A percentile compares a stretch with the other conserved stretches of the same genome.
Conservation (phyloP, 1,140 invertebrate species). For the Aethina tumida region DNA sequence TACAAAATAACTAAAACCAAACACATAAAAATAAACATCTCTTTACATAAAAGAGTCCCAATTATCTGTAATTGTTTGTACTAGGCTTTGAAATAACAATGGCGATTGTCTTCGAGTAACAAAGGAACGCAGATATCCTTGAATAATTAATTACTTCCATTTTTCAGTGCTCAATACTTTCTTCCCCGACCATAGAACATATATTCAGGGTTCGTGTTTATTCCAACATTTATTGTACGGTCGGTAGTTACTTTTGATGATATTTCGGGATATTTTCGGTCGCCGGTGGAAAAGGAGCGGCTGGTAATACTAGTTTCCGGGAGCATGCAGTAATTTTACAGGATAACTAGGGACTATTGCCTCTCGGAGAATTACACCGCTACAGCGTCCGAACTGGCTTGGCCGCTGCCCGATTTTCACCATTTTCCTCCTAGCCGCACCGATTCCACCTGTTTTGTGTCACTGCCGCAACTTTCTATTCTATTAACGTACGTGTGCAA, state of each 20-base stretch:
- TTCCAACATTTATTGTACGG: background rate
- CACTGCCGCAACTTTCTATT: too few relatives aligned
- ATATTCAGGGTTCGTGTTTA: background rate
- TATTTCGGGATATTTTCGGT: slow-evolving; percentile 4
- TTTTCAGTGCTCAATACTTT: slow-evolving; percentile 24
- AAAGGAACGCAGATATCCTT: slow-evolving; percentile 14
- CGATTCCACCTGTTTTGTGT: too few relatives aligned
- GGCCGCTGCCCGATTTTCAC: too few relatives aligned
- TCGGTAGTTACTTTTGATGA: slow-evolving; percentile 5
- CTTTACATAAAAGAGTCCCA: slow-evolving; percentile 19
- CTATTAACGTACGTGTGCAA: too few relatives aligned
- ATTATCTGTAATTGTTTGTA: slow-evolving; percentile 28
- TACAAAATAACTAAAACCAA: slow-evolving; percentile 2
- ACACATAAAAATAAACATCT: slow-evolving; percentile 3
- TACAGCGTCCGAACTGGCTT: slow-evolving; percentile 17
- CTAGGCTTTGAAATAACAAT: slow-evolving; percentile 23
- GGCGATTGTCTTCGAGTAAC: slow-evolving; percentile 24
- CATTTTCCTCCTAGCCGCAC: too few relatives aligned
- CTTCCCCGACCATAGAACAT: slow-evolving; percentile 11
- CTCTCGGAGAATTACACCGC: slow-evolving; percentile 26
- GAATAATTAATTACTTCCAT: slow-evolving; percentile 28
- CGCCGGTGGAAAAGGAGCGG: background rate
- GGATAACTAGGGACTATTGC: slow-evolving; percentile 28
- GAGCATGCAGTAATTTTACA: slow-evolving; percentile 23
- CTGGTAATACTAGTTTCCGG: slow-evolving; percentile 25